These are phyloP conservation scores for Kryphioiulus occultus DNA, from an alignment of 2,888 invertebrate genomes.

Conservation along the genomic window DNA sequence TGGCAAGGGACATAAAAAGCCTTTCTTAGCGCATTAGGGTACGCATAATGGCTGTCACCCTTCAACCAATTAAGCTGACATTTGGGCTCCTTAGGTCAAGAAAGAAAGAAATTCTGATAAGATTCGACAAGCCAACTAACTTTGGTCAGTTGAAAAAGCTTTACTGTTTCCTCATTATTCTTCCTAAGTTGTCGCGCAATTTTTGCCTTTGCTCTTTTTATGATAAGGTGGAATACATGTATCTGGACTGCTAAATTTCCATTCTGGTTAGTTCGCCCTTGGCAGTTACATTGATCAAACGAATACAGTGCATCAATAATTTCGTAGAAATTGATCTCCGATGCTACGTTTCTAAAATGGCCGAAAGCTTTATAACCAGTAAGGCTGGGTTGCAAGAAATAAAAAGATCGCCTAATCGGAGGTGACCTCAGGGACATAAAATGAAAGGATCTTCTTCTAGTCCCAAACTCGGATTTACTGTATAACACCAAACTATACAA, in stretches of 20 bases:
- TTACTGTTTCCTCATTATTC: constrained; percentile 41
- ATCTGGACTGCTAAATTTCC: neutral
- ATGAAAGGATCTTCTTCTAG: too few relatives aligned
- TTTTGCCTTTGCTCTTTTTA: neutral
- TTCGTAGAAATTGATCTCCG: neutral
- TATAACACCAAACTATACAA: too few relatives aligned
- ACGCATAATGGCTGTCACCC: constrained; percentile 51
- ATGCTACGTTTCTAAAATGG: neutral
- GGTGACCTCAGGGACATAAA: too few relatives aligned
- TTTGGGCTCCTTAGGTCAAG: constrained; percentile 48
- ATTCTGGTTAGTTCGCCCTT: neutral
- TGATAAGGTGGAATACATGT: neutral
- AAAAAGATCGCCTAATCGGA: too few relatives aligned
- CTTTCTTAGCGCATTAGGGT: constrained; percentile 51
- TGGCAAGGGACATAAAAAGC: constrained; percentile 52
- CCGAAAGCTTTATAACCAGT: neutral
- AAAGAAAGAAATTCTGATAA: constrained; percentile 36
- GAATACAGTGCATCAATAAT: neutral
- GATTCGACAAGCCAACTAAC: constrained; percentile 15
- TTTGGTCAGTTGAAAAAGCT: constrained; percentile 39
- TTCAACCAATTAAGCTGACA: constrained; percentile 52
- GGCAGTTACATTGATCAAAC: neutral
- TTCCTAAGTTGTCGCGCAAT: neutral
- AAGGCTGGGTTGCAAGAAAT: neutral
- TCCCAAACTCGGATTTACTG: too few relatives aligned